Percentiles rank a stretch among this genome's conserved stretches.
Evolutionary conservation across 2,113 vertebrate species (phyloP).

Genomic region (Apodemus speciosus): DNA sequence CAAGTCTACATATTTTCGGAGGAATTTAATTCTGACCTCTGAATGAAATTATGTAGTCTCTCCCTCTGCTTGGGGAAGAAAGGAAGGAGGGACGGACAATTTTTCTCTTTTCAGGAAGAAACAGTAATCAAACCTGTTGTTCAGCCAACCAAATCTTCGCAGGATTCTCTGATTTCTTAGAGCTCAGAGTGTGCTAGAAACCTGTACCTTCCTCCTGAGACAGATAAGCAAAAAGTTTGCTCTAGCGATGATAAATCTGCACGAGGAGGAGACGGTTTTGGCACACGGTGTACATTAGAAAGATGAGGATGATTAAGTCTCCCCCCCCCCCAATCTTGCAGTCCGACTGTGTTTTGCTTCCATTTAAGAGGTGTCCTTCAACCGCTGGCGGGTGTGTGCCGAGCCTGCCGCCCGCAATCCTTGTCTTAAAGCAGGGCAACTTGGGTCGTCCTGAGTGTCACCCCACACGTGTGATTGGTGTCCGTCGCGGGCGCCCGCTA

Average conservation of each 20-base stretch:
- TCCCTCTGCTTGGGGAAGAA: constrained; percentile 20
- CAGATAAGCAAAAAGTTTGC: constrained; percentile 70
- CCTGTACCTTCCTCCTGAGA: constrained; percentile 33
- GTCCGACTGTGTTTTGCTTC: constrained; percentile 28
- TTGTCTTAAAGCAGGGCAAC: constrained; percentile 80
- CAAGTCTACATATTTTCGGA: constrained; percentile 54
- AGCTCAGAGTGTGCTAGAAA: constrained; percentile 28
- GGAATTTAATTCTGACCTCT: constrained; percentile 54
- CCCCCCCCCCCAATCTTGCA: not conserved
- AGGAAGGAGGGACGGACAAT: not conserved
- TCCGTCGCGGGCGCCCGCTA: constrained; percentile 79
- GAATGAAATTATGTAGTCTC: not conserved
- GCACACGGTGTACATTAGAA: constrained; percentile 42
- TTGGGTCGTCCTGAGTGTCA: constrained; percentile 81
- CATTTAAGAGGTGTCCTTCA: constrained; percentile 49
- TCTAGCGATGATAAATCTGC: constrained; percentile 60
- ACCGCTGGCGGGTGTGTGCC: constrained; percentile 52
- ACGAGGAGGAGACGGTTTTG: constrained; percentile 61
- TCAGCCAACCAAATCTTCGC: constrained; percentile 46
- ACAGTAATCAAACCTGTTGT: constrained; percentile 64
- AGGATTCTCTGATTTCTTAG: constrained; percentile 30
- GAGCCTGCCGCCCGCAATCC: not conserved
- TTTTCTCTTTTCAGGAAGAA: constrained; percentile 35
- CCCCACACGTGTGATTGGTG: constrained; percentile 84
- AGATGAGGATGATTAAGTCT: constrained; percentile 21